Conservation (phyloP, 2,888 invertebrate species). For the Nomada fabriciana region DNA sequence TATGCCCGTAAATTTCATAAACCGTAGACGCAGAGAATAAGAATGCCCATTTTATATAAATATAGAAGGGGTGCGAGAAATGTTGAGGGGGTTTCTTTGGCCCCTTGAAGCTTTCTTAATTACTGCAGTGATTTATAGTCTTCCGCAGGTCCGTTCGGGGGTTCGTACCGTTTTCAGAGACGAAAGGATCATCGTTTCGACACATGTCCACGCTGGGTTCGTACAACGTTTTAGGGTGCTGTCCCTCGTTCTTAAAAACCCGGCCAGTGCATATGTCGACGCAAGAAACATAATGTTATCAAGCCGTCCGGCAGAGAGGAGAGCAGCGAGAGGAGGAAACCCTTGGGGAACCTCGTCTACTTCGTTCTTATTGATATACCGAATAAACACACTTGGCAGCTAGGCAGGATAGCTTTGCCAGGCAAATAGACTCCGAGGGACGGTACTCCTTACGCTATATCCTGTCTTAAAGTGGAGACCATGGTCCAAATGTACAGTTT, state of each 20-base stretch:
- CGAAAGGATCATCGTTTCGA: conserved; percentile 57
- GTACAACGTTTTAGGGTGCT: conserved; percentile 65
- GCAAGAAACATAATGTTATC: conserved; percentile 75
- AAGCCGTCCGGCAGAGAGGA: conserved; percentile 64
- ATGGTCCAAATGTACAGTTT: background rate
- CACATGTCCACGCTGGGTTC: conserved; percentile 65
- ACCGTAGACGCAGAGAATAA: background rate
- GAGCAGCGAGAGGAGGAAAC: conserved; percentile 45
- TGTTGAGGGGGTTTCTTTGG: background rate
- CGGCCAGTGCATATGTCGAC: conserved; percentile 70
- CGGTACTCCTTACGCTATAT: conserved; percentile 31
- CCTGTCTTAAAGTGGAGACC: conserved; percentile 51
- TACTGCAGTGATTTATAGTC: conserved; percentile 49
- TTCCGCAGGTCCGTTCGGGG: conserved; percentile 30
- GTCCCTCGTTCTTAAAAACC: conserved; percentile 68
- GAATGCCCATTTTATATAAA: background rate
- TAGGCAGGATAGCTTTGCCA: conserved; percentile 69
- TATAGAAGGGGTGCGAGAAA: background rate
- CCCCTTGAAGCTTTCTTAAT: conserved; percentile 23
- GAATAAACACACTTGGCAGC: conserved; percentile 77
- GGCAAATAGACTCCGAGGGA: conserved; percentile 67
- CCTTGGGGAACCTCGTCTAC: conserved; percentile 69
- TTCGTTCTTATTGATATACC: conserved; percentile 79
- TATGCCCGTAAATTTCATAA: background rate
- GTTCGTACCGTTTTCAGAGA: conserved; percentile 14